Base-by-base conservation (phyloP, 2,797 vertebrate species). In the Leuciscus waleckii region DNA sequence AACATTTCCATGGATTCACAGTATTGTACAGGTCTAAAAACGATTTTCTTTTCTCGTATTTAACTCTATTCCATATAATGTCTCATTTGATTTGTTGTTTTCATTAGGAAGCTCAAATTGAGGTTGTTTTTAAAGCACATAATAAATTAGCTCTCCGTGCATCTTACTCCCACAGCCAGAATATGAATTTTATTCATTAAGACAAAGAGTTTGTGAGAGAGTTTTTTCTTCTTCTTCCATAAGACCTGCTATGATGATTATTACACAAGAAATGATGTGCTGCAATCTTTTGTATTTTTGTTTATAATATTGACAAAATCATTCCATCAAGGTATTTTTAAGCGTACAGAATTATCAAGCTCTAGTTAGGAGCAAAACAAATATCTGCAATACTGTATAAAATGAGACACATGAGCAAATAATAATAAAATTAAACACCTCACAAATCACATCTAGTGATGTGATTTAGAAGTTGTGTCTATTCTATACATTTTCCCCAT, bases 11-110 rank as follows among this genome's bases (percentile, higher is more conserved):
- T 58, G 19, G 63, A 78, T 78, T 78, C n/a, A 58, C 5, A 0
- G 35, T 23, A 37, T 32, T 46, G 75, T 21, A n/a, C 74, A 29
- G 16, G 14, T 16, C 32, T 67, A 39, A 67, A 75, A 49, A 65
- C 43, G 0, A 49, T 26, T 65, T 26, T 29, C 19, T 70, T 79
- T 58, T 79, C 8, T 70, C 13, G 16, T 58, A 56, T 78, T 77
- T 77, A 26, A 35, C 76, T 77, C 29, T 35, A 29, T 67, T 79
- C 32, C 8, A 49, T 63, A 5, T 35, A 86, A 78, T 76, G 58
- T 70, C 74, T 79, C 3, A 16, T 77, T 75, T 85, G 79, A 82
- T 89, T 79, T 77, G 76, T 87, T 87, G 69, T 83, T 75, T 81
- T 83, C 58, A 74, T 85, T n/a, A 71, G 51, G 61, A 26, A 80